Evolutionary conservation across 2,888 invertebrate species (phyloP), one percentile per base, ranked within the genome.

Genomic region (Polietes domitor): DNA sequence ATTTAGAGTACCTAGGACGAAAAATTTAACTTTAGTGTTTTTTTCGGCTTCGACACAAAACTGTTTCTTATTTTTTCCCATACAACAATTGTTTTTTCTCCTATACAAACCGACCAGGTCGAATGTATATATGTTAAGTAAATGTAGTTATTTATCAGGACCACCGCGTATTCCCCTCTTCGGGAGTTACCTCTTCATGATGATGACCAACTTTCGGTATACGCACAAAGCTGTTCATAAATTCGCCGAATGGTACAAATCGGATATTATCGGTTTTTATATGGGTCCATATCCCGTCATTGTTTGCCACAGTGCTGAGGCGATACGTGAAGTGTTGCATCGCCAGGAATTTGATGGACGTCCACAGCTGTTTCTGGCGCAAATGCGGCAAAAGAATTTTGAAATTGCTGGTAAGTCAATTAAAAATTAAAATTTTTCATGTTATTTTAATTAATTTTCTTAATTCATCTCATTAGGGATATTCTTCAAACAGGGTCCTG

Each of bases 81-180:
- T n/a, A n/a, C n/a, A n/a, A n/a, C n/a, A n/a, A n/a, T n/a, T n/a
- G n/a, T n/a, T n/a, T n/a, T n/a, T n/a, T n/a, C n/a, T 80, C n/a
- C n/a, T n/a, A n/a, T n/a, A n/a, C n/a, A n/a, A n/a, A n/a, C n/a
- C n/a, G n/a, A n/a, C n/a, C n/a, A n/a, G n/a, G n/a, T n/a, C n/a
- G n/a, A n/a, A n/a, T n/a, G n/a, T n/a, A n/a, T n/a, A n/a, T n/a
- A n/a, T n/a, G n/a, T n/a, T n/a, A n/a, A n/a, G n/a, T n/a, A n/a
- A n/a, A n/a, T 86, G 15, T 89, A 95, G 95, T 95, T 55, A 94
- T 95, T n/a, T n/a, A n/a, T n/a, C 89, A 95, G 95, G 95, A 53
- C 94, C 95, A 1, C 94, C 94, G 0, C 93, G 93, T 24, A 89
- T 95, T 55, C 95, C 95, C 0, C 70, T 95, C 19, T 94, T 94